These are phyloP conservation scores for Sylvilagus floridanus DNA, from an alignment of 2,797 vertebrate genomes.

Conservation along the genomic window DNA sequence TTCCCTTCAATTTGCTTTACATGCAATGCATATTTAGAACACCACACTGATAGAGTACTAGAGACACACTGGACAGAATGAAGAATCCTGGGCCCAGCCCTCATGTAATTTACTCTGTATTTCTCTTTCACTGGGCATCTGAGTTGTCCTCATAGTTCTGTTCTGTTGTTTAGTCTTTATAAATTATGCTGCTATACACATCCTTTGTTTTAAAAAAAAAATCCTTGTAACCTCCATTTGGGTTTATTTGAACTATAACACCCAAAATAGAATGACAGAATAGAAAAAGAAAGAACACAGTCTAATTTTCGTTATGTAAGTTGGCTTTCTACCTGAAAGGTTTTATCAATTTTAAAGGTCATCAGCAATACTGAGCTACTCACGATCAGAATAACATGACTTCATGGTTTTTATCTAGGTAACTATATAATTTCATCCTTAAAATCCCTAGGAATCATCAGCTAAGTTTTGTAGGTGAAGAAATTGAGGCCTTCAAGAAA, in stretches of 20 bases:
- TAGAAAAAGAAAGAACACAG: constrained; percentile 2
- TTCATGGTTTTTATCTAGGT: neutral
- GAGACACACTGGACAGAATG: neutral
- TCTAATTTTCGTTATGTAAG: neutral
- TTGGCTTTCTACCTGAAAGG: neutral
- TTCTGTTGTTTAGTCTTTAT: constrained; percentile 17
- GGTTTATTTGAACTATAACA: neutral
- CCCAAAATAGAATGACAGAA: constrained; percentile 14
- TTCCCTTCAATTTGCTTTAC: neutral
- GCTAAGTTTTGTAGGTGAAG: neutral
- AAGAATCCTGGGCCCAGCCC: neutral
- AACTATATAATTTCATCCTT: neutral
- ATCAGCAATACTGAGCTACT: neutral
- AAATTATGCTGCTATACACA: constrained; percentile 17
- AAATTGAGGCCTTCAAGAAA: neutral
- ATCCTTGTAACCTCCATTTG: neutral
- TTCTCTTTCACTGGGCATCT: neutral
- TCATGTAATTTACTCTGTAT: neutral
- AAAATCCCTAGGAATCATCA: neutral
- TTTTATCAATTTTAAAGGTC: neutral
- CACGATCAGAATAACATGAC: neutral
- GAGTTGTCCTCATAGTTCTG: neutral
- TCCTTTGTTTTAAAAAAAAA: neutral
- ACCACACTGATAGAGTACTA: neutral
- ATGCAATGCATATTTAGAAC: neutral